Base-by-base conservation (phyloP, 2,888 invertebrate genomes). In the Apomyelois bistriatella region DNA sequence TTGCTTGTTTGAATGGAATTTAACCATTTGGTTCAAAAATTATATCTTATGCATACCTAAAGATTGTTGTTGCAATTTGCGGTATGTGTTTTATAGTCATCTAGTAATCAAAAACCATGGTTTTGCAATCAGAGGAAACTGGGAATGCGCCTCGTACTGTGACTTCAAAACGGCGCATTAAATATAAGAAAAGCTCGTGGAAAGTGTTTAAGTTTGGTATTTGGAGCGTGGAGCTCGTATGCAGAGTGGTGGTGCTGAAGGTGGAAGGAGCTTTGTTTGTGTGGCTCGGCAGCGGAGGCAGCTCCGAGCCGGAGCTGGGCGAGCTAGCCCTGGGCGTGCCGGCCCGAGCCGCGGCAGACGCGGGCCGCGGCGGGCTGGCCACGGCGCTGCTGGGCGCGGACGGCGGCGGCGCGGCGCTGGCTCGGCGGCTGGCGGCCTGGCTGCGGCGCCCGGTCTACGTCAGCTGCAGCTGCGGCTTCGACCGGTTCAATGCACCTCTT, bases 131-230 rank as follows among this genome's bases (percentile, higher is more conserved):
- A 10, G 32, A 12, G 48, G 52, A 15, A 52, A 68, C 70, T 69
- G 56, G 60, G 6, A 53, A 38, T 6, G 64, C 67, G 28, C 82
- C 82, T 2, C 55, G 57, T 7, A 54, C 53, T 1, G 61, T 65
- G 47, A 78, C 74, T 30, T 78, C 80, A 3, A 68, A 70, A 17
- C 69, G 72, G 47, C 61, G 61, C 5, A 71, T 85, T 28, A 59
- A 55, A 16, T 83, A 84, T 52, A 69, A 68, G 12, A 53, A 63
- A 13, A 85, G 85, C 55, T 57, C 55, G 17, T 89, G 88, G 88
- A 64, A 62, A 13, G 63, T 81, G 15, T 80, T 74, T 51, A 62
- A 79, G 52, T 85, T 85, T 56, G 77, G 80, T 59, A 75, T 85
- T 58, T 73, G 77, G 70, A 74, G 76, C 30, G 71, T 82, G 1